Evolutionary conservation across 2,888 invertebrate species (phyloP).

Genomic region (Ormyrus nitidulus): DNA sequence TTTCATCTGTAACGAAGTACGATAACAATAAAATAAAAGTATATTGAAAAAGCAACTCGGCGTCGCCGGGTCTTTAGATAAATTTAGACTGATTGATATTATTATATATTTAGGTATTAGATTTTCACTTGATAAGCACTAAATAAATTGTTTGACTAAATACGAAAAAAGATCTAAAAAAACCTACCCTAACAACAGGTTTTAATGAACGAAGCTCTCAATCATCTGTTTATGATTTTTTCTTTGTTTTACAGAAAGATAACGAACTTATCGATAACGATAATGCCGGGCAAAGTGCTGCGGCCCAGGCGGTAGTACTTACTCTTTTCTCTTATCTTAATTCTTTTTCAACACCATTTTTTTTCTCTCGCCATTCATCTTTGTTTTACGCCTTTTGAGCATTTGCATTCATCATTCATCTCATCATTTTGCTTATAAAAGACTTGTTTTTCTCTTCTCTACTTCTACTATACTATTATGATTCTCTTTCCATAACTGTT

Average conservation of each 20-base stretch:
- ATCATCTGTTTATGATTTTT: conserved; percentile 73
- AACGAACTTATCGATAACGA: conserved; percentile 75
- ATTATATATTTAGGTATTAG: conserved; percentile 37
- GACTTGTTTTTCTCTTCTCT: conserved; percentile 48
- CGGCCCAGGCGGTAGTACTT: conserved; percentile 76
- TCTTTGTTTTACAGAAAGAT: conserved; percentile 75
- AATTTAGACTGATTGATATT: conserved; percentile 35
- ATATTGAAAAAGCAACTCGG: conserved; percentile 46
- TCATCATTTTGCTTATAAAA: conserved; percentile 31
- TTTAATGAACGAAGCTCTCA: conserved; percentile 62
- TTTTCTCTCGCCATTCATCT: conserved; percentile 24
- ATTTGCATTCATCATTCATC: conserved; percentile 26
- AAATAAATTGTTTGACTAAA: conserved; percentile 25
- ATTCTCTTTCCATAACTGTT: background rate
- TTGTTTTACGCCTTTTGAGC: conserved; percentile 17
- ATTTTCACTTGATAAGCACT: conserved; percentile 45
- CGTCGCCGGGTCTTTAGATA: conserved; percentile 53
- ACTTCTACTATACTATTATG: conserved; percentile 6
- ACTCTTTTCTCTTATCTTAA: conserved; percentile 68
- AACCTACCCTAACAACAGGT: conserved; percentile 48
- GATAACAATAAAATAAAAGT: conserved; percentile 7
- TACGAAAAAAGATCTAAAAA: conserved; percentile 13
- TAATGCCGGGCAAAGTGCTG: conserved; percentile 76
- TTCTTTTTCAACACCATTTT: conserved; percentile 47
- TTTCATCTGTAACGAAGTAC: conserved; percentile 50